Percentiles rank a stretch among this genome's conserved stretches.
These are phyloP conservation scores for Chaenogobius annularis DNA, from an alignment of 2,113 vertebrate species.

Conservation along the genomic window DNA sequence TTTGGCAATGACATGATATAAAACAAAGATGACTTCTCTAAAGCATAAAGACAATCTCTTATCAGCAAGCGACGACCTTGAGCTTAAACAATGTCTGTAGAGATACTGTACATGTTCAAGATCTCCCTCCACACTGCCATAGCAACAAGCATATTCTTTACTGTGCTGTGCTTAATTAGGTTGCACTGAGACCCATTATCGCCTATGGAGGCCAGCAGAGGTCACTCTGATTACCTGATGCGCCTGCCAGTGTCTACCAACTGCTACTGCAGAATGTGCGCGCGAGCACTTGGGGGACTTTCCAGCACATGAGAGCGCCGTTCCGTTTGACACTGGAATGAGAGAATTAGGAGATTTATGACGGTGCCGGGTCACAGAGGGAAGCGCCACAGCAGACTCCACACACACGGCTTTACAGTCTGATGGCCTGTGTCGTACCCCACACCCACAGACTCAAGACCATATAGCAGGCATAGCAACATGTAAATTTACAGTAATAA, in stretches of 20 bases:
- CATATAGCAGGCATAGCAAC: constrained; percentile 20
- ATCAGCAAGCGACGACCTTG: background rate
- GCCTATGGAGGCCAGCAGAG: background rate
- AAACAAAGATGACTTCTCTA: background rate
- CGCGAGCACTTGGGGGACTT: constrained; percentile 45
- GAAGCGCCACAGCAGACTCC: constrained; percentile 56
- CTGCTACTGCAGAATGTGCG: constrained; percentile 45
- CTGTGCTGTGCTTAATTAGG: background rate
- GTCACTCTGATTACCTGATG: background rate
- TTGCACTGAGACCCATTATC: background rate
- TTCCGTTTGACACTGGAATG: constrained; percentile 68
- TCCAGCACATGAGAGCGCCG: constrained; percentile 56
- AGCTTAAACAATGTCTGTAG: background rate
- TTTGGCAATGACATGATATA: background rate
- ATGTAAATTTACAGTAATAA: background rate
- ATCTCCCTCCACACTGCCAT: constrained; percentile 6
- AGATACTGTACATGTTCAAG: background rate
- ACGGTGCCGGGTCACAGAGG: constrained; percentile 60
- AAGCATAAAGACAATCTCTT: background rate
- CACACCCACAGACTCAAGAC: constrained; percentile 43
- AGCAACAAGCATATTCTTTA: constrained; percentile 5
- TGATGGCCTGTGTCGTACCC: constrained; percentile 61
- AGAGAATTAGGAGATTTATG: constrained; percentile 72
- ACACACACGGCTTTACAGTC: constrained; percentile 61
- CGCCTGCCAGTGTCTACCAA: constrained; percentile 11